Base-by-base conservation (phyloP, 2,113 vertebrate genomes). In the Mola mola region DNA sequence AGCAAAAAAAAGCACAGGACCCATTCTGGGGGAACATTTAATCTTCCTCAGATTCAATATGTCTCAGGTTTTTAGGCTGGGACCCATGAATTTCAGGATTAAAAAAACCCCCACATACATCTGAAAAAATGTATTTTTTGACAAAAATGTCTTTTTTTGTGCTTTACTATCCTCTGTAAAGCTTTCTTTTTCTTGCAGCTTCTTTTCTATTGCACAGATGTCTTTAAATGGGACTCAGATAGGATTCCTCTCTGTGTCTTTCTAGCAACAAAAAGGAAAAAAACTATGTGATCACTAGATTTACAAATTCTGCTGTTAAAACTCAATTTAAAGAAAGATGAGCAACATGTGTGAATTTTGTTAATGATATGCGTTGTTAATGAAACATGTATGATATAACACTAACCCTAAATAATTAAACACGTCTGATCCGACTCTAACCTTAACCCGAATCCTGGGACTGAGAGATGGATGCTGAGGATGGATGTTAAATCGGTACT, bases 21-120 rank as follows among this genome's bases (percentile, higher is more conserved):
- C 79, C 68, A 71, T 58, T 85, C 67, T 55, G 65, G 58, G 75
- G 79, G 80, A 73, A 79, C 86, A 84, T 88, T 89, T 85, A 79
- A 89, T 89, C 79, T 81, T 81, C 72, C 74, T 85, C 72, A 57
- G 61, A 79, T 87, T 85, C 81, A 84, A 81, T 84, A 82, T 81
- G 75, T 85, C 77, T 85, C 67, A 68, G 64, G 62, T 72, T 77
- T 87, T 78, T 73, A 76, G 78, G 60, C 62, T 29, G 61, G 74
- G 63, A 72, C 64, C 38, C 51, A 70, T 55, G 25, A 78, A 68
- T 63, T 66, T 63, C 26, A 25, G 60, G 71, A 24, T 24, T 79
- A 81, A 79, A 79, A 68, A 59, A 75, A 19, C 34, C 44, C 41
- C 62, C 59, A 64, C 76, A 79, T 9, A 29, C 28, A 5, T 29